Evolutionary conservation across 2,888 invertebrate species (phyloP).

Genomic region (Agrotis segetum): DNA sequence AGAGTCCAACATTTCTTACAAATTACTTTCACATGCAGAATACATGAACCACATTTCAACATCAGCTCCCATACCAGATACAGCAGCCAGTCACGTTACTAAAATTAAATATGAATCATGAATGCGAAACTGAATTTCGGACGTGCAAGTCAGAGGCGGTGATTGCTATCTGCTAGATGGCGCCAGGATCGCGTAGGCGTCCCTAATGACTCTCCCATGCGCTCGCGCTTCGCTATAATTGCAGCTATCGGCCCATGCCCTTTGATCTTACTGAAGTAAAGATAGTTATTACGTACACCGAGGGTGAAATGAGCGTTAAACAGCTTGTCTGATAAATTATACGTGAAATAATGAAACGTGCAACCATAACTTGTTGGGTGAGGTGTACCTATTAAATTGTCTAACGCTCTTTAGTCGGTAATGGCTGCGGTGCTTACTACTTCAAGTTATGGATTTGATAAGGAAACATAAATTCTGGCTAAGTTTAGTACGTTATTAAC

Average conservation of each 20-base stretch:
- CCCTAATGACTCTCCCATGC: conserved; percentile 87
- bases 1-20: conserved; percentile 20
- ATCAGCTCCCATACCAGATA: conserved; percentile 31
- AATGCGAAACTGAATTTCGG: conserved; percentile 67
- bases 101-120: conserved; percentile 67
- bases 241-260: conserved; percentile 87
- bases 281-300: conserved; percentile 88
- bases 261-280: conserved; percentile 87
- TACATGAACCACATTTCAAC: conserved; percentile 35
- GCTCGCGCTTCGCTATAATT: conserved; percentile 86
- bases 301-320: conserved; percentile 89
- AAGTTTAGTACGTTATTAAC: conserved; percentile 50
- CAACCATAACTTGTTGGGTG: conserved; percentile 75
- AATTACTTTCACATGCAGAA: conserved; percentile 31
- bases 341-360: conserved; percentile 85
- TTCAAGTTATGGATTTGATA: conserved; percentile 67
- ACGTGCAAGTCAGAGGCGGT: conserved; percentile 83
- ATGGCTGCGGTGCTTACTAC: conserved; percentile 62
- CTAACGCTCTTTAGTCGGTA: conserved; percentile 73
- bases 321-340: conserved; percentile 87
- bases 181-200: conserved; percentile 74
- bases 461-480: conserved; percentile 62
- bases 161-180: conserved; percentile 87
- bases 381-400: conserved; percentile 76
- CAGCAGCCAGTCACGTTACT: conserved; percentile 49